A percentile compares a stretch with the other conserved stretches of the same genome.
phyloP scores from a whole-genome alignment of 2,888 invertebrate species.

The Cheilosia soror region DNA sequence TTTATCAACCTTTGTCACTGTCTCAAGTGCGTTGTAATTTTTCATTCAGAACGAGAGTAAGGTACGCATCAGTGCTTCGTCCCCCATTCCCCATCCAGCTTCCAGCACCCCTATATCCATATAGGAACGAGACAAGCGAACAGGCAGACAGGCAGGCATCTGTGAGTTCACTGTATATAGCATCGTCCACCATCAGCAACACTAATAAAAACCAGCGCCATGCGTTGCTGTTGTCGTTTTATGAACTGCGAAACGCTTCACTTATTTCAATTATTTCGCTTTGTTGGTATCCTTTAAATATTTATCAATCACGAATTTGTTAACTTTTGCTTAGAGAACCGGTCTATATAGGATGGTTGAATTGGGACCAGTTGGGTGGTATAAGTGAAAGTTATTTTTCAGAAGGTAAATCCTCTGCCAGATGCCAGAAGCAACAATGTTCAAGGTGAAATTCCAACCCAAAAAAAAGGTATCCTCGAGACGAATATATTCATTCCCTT shows the following conservation, averaged over 20 bases:
- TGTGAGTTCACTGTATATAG: neutral
- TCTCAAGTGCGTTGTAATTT: conserved; percentile 64
- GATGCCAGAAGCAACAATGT: conserved; percentile 68
- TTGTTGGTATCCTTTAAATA: conserved; percentile 83
- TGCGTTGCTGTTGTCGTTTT: conserved; percentile 33
- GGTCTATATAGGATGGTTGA: neutral
- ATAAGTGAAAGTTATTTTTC: conserved; percentile 45
- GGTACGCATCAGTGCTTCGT: conserved; percentile 47
- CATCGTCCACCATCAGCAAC: conserved; percentile 25
- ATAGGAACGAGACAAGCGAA: conserved; percentile 6
- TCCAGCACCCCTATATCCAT: neutral
- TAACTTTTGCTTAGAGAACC: conserved; percentile 78
- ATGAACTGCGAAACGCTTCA: conserved; percentile 80
- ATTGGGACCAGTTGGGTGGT: neutral
- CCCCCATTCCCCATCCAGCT: neutral
- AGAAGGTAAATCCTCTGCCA: conserved; percentile 12
- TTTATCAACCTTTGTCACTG: conserved; percentile 55
- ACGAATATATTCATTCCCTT: conserved; percentile 38
- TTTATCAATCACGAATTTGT: conserved; percentile 84
- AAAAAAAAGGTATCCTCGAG: conserved; percentile 53
- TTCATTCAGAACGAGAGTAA: conserved; percentile 46
- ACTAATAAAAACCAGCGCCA: conserved; percentile 71
- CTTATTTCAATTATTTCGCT: conserved; percentile 84
- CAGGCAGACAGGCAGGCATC: conserved; percentile 18
- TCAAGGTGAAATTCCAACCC: conserved; percentile 57